phyloP scores from a whole-genome alignment of 2,888 invertebrate genomes.

The Archips crataeganus region DNA sequence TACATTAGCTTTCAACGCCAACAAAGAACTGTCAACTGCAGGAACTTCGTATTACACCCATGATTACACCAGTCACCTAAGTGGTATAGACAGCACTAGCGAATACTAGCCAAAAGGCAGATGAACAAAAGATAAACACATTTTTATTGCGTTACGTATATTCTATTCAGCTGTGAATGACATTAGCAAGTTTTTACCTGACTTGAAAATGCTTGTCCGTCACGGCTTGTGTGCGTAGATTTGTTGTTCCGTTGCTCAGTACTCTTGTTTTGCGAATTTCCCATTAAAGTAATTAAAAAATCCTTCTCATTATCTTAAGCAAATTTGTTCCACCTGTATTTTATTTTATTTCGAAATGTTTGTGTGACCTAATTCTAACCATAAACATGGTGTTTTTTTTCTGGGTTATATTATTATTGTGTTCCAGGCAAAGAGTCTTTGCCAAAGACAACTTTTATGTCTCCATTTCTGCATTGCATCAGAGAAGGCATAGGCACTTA shows the following conservation, averaged over 20 bases:
- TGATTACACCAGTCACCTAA: slow-evolving; percentile 36
- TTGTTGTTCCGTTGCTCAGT: slow-evolving; percentile 65
- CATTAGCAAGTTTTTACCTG: slow-evolving; percentile 85
- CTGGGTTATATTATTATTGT: neutral
- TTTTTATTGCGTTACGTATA: slow-evolving; percentile 66
- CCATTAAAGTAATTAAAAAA: slow-evolving; percentile 72
- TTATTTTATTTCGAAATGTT: slow-evolving; percentile 41
- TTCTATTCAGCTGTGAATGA: slow-evolving; percentile 80
- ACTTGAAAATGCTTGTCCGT: slow-evolving; percentile 77
- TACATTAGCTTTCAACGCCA: slow-evolving; percentile 47
- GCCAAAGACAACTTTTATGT: neutral
- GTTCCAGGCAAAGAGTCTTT: neutral
- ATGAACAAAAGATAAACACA: slow-evolving; percentile 41
- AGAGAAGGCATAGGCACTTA: neutral
- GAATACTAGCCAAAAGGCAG: slow-evolving; percentile 25
- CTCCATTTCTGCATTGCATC: neutral
- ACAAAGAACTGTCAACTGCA: slow-evolving; percentile 59
- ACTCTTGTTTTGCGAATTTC: slow-evolving; percentile 76
- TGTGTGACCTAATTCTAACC: slow-evolving; percentile 47
- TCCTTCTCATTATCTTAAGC: slow-evolving; percentile 48
- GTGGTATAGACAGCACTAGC: slow-evolving; percentile 22
- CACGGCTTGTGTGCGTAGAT: slow-evolving; percentile 66
- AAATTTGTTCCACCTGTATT: slow-evolving; percentile 37
- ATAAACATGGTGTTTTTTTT: slow-evolving; percentile 45
- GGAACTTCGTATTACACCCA: slow-evolving; percentile 28